Evolutionary conservation across 2,888 invertebrate genomes (phyloP), one percentile per base, ranked within the genome.

Genomic region (Molanna angustata): DNA sequence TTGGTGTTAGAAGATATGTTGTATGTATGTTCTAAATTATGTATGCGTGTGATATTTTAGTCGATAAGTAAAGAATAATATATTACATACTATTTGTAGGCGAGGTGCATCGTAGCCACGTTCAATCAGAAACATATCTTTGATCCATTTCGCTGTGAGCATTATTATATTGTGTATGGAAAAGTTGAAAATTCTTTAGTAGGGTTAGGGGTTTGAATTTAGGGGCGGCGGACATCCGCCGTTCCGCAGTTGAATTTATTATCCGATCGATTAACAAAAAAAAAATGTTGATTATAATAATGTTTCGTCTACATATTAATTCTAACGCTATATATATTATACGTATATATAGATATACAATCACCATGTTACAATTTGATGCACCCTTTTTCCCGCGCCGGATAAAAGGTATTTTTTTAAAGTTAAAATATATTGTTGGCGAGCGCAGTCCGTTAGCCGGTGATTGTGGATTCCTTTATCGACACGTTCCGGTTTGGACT

Each of bases 31-130:
- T 42, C 14, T 43, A 49, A 43, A 39, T 39, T 16, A 39, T 47
- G 46, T 51, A 55, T 43, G 51, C 55, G 55, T 52, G 52, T 55
- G 55, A 55, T 55, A 55, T 55, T 55, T 42, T 55, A 19, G 46
- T 21, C 21, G 14, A 35, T 46, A 46, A 37, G 46, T 27, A 7
- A n/a, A n/a, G n/a, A n/a, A n/a, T n/a, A n/a, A n/a, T n/a, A n/a
- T n/a, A n/a, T n/a, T n/a, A n/a, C n/a, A n/a, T n/a, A 35, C 35
- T 20, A 21, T 46, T 20, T 32, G 35, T 20, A 46, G 46, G 46
- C 46, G 44, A 44, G 44, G 44, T 44, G 44, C 42, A 20, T 42
- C 13, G 13, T 31, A n/a, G 44, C 31, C 19, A 18, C 35, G 21
- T 35, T 46, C 35, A 33, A 46, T 52, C 46, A 27, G 45, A 52